Percentiles rank a stretch among this genome's conserved stretches.
phyloP scores from a whole-genome alignment of 2,797 vertebrate genomes.

The Brachyrhaphis roseni region DNA sequence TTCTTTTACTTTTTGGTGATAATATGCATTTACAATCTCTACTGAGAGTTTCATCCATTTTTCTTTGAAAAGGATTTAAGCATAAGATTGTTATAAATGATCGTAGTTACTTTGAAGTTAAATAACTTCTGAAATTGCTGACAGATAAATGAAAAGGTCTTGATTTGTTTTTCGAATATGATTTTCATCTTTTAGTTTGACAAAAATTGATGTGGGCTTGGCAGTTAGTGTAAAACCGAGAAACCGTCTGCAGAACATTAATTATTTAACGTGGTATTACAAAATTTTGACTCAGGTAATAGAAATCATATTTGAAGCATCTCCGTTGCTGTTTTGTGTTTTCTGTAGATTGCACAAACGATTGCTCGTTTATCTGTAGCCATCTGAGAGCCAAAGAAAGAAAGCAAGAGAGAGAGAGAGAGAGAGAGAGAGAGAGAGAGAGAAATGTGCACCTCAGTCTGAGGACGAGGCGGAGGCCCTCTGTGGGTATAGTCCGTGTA shows the following conservation, averaged over 20 bases:
- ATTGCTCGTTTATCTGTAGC: slow-evolving; percentile 19
- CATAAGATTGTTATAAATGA: not conserved
- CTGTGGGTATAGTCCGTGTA: slow-evolving; percentile 75
- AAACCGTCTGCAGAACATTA: not conserved
- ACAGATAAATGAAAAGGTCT: not conserved
- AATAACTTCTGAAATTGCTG: not conserved
- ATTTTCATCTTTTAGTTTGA: not conserved
- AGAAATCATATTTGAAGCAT: not conserved
- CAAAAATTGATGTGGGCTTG: not conserved
- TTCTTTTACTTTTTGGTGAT: not conserved
- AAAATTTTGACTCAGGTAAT: not conserved
- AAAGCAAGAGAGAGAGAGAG: not conserved
- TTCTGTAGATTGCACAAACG: not conserved
- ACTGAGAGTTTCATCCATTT: not conserved
- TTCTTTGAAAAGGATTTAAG: not conserved
- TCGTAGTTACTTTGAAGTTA: not conserved
- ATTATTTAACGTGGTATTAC: not conserved
- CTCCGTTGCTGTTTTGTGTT: not conserved
- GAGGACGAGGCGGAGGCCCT: slow-evolving; percentile 66
- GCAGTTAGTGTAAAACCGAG: not conserved
- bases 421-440: not conserved
- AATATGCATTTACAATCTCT: not conserved
- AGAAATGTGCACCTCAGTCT: slow-evolving; percentile 40
- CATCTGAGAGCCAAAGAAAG: slow-evolving; percentile 15
- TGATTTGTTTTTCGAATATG: not conserved